Evolutionary conservation across 1,140 invertebrate species (phyloP).

Genomic region (Chelonus insularis): DNA sequence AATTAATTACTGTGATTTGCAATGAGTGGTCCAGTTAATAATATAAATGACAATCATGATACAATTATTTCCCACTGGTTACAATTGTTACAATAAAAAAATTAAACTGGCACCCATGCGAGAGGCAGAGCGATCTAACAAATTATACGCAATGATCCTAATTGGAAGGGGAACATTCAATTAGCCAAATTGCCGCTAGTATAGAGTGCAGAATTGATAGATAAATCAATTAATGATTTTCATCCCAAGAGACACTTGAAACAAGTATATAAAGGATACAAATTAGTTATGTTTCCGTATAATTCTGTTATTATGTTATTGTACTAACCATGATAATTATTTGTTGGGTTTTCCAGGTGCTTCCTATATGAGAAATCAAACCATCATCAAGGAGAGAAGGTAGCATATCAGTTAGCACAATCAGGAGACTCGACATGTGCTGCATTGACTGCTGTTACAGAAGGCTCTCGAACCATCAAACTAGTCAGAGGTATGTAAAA

Average conservation of each 20-base stretch:
- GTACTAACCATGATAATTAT: not conserved
- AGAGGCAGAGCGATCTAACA: conserved; percentile 20
- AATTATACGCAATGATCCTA: conserved; percentile 44
- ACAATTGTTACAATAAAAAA: conserved; percentile 22
- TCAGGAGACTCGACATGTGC: conserved; percentile 68
- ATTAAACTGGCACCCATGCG: conserved; percentile 26
- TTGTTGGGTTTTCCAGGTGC: conserved; percentile 59
- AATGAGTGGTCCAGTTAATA: not conserved
- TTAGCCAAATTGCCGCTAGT: conserved; percentile 24
- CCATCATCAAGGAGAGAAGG: conserved; percentile 44
- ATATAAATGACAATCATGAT: conserved; percentile 5
- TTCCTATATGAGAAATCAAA: conserved; percentile 64
- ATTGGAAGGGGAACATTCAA: conserved; percentile 32
- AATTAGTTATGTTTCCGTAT: not conserved
- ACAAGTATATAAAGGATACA: not conserved
- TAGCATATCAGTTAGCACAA: conserved; percentile 61
- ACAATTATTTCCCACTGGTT: conserved; percentile 16
- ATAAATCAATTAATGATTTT: conserved; percentile 44
- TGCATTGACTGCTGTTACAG: conserved; percentile 62
- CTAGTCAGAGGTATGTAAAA: conserved; percentile 66
- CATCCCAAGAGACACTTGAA: conserved; percentile 18
- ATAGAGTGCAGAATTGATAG: conserved; percentile 40
- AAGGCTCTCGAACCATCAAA: conserved; percentile 65
- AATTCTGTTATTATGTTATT: not conserved
- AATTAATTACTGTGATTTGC: not conserved